Conservation (phyloP, 2,113 vertebrate genomes). For the Theristicus caerulescens region DNA sequence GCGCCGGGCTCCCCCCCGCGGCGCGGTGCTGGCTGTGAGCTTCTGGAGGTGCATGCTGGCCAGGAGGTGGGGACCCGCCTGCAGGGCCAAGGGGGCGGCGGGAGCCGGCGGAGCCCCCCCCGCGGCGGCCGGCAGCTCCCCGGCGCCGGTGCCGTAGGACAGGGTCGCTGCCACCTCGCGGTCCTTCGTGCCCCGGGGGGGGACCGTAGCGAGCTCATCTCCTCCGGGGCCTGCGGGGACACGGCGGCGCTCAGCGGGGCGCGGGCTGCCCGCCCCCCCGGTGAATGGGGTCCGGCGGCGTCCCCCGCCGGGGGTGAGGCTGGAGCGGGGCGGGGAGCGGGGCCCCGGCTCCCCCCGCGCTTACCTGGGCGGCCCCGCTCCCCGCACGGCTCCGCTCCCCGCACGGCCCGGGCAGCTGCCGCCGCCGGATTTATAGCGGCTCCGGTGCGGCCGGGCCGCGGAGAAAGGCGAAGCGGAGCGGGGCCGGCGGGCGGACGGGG, state of each 20-base stretch:
- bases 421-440: neutral
- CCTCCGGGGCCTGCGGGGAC: conserved; percentile 16
- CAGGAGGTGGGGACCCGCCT: conserved; percentile 75
- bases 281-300: no score
- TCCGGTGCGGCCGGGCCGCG: neutral
- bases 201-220: conserved; percentile 74
- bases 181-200: conserved; percentile 75
- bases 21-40: conserved; percentile 83
- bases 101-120: neutral
- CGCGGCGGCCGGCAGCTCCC: neutral
- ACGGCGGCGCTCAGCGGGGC: neutral
- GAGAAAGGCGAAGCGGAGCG: no score
- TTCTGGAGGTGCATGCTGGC: conserved; percentile 86
- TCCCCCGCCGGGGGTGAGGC: neutral
- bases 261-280: neutral
- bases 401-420: neutral
- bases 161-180: conserved; percentile 71
- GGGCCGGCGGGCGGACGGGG: neutral
- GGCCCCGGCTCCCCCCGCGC: no score
- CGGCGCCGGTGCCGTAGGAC: conserved; percentile 35
- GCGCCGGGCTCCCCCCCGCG: neutral
- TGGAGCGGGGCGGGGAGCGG: neutral
- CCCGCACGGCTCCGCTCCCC: neutral
- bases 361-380: neutral
- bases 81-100: conserved; percentile 63